Conservation (phyloP, 2,888 invertebrate species). For the Drosophila anomelani region DNA sequence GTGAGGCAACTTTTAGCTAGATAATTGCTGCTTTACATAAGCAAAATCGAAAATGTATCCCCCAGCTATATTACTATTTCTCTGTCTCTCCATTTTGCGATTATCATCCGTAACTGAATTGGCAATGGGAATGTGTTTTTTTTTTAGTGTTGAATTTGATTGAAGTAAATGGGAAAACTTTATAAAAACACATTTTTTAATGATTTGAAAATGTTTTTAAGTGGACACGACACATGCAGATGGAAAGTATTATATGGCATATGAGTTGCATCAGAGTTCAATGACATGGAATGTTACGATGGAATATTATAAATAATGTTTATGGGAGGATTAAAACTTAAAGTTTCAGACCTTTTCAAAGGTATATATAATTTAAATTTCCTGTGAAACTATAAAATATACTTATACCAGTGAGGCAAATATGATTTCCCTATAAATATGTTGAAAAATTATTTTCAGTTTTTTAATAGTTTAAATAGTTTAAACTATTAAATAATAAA, state of each 20-base stretch:
- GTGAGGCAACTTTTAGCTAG: slow-evolving; percentile 70
- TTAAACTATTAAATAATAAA: background rate
- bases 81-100: slow-evolving; percentile 25
- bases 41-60: slow-evolving; percentile 42
- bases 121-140: slow-evolving; percentile 33
- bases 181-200: slow-evolving; percentile 46
- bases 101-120: slow-evolving; percentile 46
- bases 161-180: slow-evolving; percentile 71
- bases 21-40: slow-evolving; percentile 64
- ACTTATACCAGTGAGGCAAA: too few species aligned
- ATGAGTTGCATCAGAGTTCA: slow-evolving; percentile 33
- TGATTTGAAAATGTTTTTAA: slow-evolving; percentile 46
- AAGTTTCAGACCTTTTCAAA: background rate
- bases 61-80: slow-evolving; percentile 19
- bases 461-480: too few species aligned
- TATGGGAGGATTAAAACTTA: background rate
- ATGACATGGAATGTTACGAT: background rate
- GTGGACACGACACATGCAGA: slow-evolving; percentile 37
- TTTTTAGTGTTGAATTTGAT: slow-evolving; percentile 22
- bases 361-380: background rate
- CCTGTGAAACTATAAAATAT: too few species aligned
- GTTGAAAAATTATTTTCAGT: too few species aligned
- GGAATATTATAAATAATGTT: background rate
- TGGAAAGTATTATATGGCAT: slow-evolving; percentile 28
- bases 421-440: background rate